Evolutionary conservation across 1,140 invertebrate genomes (phyloP), one percentile per base, ranked within the genome.

Genomic region (Nymphalis io): DNA sequence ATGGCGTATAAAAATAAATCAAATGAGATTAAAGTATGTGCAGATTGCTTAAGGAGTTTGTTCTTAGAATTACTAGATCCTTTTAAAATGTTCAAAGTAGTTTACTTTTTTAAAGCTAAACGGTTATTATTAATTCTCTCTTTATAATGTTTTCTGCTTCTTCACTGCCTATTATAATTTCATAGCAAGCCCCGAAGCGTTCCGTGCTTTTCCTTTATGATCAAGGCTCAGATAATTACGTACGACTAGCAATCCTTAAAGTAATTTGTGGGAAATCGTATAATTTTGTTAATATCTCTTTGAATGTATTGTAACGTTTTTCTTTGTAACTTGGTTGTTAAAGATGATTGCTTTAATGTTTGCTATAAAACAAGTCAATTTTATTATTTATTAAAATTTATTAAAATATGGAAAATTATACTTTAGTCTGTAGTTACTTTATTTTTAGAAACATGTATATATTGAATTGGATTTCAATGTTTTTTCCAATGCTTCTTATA

Each of bases 51-150:
- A 68, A 44, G 44, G 51, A 60, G 58, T 55, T 51, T 42, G 57
- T 64, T 64, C 42, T 55, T 68, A 66, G 72, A 75, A 75, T 73
- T 72, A 84, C 67, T 74, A 64, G 72, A 67, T 75, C 73, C 78
- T 81, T 76, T 87, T 73, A 80, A 73, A 72, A 73, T 71, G 75
- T 79, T 83, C 82, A 88, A 88, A 89, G 85, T 79, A 84, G 82
- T 81, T 81, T 79, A 79, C 79, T 83, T 87, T 83, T 85, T 82
- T 74, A 78, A 74, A 80, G 71, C 77, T 80, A 63, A 75, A 75
- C 76, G 79, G 81, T 80, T n/a, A n/a, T n/a, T n/a, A n/a, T n/a
- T 84, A 82, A 87, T 87, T 86, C 76, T 75, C 75, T 86, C 79
- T 84, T 84, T 83, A 82, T 76, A 68, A 67, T 74, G 74, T 72